Evolutionary conservation across 2,113 vertebrate genomes (phyloP), one percentile per base, ranked within the genome.

Genomic region (Notarius lentiginosus): DNA sequence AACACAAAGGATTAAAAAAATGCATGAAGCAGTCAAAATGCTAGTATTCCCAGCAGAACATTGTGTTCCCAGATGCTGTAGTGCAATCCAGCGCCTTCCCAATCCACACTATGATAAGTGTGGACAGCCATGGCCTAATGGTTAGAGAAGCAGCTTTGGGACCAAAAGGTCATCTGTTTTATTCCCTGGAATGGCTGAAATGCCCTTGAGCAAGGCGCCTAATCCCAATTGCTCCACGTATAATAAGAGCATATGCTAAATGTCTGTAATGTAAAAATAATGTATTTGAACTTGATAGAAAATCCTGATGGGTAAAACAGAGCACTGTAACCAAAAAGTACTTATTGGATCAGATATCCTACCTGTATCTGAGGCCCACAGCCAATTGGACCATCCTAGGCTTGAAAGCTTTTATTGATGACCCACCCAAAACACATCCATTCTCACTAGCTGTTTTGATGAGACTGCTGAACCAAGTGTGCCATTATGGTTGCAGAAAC

Each of bases 1-100:
- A 60, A 61, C 30, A 58, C 56, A 81, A 60, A 41, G 79, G 17
- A 41, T 81, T 41, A 41, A 34, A 60, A 80, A 80, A 80, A 80
- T 60, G 56, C 10, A 60, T 41, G 79, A 80, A 60, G 55, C 17
- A 9, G 55, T 58, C 77, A 80, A 34, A 60, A 9, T 56, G 53
- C 14, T 77, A 53, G 49, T 58, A 30, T 27, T 79, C 77, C 53
- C 77, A 56, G 7, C 8, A 41, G 41, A 41, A 41, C 41, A 7
- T 30, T 22, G 24, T 7, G 0, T 63, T 66, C 34, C 1, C 24
- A 51, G 61, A 51, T n/a, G 61, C 6, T 82, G 81, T 30, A 5
- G 60, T 24, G 24, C 9, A 47, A 65, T 49, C 60, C 20, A n/a
- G 34, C 30, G 18, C 7, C 41, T 66, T 49, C 6, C 2, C 20